phyloP scores from a whole-genome alignment of 2,888 invertebrate genomes.

The Lycia hirtaria region DNA sequence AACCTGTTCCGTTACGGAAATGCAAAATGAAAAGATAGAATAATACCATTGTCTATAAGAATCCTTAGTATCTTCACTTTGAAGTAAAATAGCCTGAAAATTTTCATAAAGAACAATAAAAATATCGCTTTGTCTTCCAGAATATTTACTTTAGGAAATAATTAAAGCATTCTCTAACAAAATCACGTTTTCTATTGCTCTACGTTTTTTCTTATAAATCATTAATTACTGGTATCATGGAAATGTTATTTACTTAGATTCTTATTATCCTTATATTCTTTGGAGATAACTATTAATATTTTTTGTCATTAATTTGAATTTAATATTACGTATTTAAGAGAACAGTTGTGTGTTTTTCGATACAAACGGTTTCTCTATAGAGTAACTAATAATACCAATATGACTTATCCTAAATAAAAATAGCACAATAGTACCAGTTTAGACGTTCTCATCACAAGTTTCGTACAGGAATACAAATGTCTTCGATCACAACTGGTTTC shows the following conservation, averaged over 20 bases:
- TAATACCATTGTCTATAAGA: background rate
- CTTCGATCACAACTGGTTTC: too few relatives aligned
- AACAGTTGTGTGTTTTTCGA: too few relatives aligned
- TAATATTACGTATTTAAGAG: background rate
- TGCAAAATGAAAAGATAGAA: background rate
- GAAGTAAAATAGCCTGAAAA: slow-evolving; percentile 2
- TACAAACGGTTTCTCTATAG: too few relatives aligned
- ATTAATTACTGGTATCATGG: background rate
- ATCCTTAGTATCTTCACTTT: background rate
- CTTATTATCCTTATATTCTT: too few relatives aligned
- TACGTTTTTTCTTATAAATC: background rate
- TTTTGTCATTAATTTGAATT: background rate
- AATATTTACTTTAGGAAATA: slow-evolving; percentile 11
- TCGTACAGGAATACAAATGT: too few relatives aligned
- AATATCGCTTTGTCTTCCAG: background rate
- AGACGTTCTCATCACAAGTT: too few relatives aligned
- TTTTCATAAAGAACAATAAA: slow-evolving; percentile 9
- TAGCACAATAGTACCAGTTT: too few relatives aligned
- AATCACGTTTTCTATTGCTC: slow-evolving; percentile 2
- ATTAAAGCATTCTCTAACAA: slow-evolving; percentile 2
- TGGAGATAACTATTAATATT: background rate
- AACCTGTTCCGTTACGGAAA: background rate
- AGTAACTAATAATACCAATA: too few relatives aligned
- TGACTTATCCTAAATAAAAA: too few relatives aligned
- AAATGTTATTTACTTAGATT: background rate